phyloP scores from a whole-genome alignment of 2,888 invertebrate genomes.

The Ectemnius lituratus region DNA sequence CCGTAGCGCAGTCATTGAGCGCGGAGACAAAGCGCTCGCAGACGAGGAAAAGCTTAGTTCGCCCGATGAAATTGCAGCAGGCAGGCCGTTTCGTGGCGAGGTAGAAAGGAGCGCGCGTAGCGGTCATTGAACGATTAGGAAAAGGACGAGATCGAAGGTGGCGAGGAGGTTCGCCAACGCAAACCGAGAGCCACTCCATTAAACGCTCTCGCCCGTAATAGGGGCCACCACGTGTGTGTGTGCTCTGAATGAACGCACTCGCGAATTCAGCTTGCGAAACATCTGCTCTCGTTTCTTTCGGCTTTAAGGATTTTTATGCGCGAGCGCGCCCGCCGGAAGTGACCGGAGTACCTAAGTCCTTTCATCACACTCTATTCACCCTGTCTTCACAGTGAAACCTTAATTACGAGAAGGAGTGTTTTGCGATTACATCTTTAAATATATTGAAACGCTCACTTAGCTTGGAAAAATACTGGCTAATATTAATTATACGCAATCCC shows the following conservation, averaged over 20 bases:
- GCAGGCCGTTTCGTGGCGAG: not conserved
- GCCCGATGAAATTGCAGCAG: not conserved
- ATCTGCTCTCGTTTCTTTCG: slow-evolving; percentile 7
- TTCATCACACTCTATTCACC: too few species aligned
- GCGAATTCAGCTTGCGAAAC: slow-evolving; percentile 4
- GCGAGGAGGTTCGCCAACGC: slow-evolving; percentile 1
- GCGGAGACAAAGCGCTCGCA: slow-evolving; percentile 5
- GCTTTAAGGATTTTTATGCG: not conserved
- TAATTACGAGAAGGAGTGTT: too few species aligned
- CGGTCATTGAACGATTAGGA: slow-evolving; percentile 8
- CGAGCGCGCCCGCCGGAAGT: too few species aligned
- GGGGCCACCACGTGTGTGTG: slow-evolving; percentile 3
- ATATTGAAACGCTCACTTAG: too few species aligned
- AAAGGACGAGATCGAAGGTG: slow-evolving; percentile 3
- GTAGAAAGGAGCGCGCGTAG: slow-evolving; percentile 2
- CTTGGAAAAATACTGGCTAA: too few species aligned
- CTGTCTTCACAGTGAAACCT: too few species aligned
- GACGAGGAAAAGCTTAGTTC: not conserved
- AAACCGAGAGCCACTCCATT: not conserved
- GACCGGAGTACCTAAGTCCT: too few species aligned
- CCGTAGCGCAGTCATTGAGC: too few species aligned
- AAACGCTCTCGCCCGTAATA: slow-evolving; percentile 6
- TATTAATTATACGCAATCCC: too few species aligned
- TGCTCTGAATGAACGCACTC: slow-evolving; percentile 2
- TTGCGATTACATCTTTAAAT: too few species aligned